Conservation (phyloP, 2,888 invertebrate species). For the Iselma pallidipennis region DNA sequence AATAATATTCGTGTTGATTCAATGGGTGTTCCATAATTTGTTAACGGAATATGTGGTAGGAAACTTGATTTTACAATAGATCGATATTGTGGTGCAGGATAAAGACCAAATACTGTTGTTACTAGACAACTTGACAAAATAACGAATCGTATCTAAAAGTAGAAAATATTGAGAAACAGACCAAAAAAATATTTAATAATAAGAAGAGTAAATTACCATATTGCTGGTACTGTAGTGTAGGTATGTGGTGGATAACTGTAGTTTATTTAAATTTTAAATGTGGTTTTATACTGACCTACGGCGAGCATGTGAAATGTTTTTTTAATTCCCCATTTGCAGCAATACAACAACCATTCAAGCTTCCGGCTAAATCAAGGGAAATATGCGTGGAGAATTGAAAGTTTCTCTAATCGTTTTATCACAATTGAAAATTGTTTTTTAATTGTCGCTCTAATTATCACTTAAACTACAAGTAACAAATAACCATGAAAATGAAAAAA, state of each 20-base stretch:
- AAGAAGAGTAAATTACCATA: neutral
- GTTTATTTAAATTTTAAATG: neutral
- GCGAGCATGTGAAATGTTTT: neutral
- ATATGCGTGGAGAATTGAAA: neutral
- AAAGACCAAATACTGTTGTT: neutral
- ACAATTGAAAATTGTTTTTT: neutral
- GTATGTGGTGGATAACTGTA: neutral
- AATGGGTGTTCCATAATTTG: neutral
- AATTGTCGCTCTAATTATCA: neutral
- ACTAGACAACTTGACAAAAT: neutral
- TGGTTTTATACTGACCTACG: neutral
- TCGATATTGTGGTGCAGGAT: neutral
- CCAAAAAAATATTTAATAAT: too few relatives aligned
- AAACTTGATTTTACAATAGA: neutral
- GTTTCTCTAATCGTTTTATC: neutral
- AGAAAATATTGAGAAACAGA: too few relatives aligned
- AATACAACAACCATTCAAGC: neutral
- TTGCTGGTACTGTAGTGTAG: neutral
- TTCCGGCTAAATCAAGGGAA: neutral
- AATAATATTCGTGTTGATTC: neutral
- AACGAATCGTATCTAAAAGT: neutral
- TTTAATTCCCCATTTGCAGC: conserved; percentile 1
- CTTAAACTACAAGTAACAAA: neutral
- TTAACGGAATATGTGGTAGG: neutral
- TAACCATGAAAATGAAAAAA: too few relatives aligned